These are phyloP conservation scores for Pelecanus crispus DNA, from an alignment of 2,113 vertebrate genomes.

Conservation along the genomic window DNA sequence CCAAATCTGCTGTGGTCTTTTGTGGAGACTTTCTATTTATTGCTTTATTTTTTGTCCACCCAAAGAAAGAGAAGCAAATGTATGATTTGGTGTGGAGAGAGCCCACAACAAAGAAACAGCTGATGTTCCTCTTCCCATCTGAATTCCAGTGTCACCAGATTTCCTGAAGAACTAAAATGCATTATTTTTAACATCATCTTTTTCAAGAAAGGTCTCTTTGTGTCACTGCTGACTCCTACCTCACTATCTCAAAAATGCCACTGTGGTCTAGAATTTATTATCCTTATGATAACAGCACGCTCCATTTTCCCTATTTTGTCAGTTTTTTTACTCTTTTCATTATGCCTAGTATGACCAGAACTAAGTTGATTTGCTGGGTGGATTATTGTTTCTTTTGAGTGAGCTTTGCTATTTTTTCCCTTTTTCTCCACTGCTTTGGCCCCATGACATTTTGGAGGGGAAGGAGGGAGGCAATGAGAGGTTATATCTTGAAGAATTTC, in stretches of 20 bases:
- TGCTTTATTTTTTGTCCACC: not conserved
- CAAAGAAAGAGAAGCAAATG: not conserved
- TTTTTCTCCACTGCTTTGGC: not conserved
- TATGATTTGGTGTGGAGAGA: not conserved
- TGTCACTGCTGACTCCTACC: not conserved
- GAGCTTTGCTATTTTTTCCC: not conserved
- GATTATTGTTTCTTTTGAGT: slow-evolving; percentile 11
- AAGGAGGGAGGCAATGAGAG: not conserved
- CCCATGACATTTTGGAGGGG: not conserved
- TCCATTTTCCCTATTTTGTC: not conserved
- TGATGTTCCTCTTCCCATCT: not conserved
- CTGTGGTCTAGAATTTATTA: not conserved
- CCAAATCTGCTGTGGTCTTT: not conserved
- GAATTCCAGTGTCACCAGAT: not conserved
- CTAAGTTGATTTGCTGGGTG: not conserved
- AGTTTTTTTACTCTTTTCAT: not conserved
- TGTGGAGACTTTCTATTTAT: not conserved
- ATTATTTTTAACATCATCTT: not conserved
- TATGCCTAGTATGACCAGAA: not conserved
- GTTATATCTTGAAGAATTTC: slow-evolving; percentile 6
- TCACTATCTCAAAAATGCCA: not conserved
- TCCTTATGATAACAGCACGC: not conserved
- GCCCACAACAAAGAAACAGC: not conserved
- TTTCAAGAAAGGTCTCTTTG: not conserved
- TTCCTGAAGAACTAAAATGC: not conserved